These are phyloP conservation scores for Timema podura DNA, from an alignment of 2,888 invertebrate species.

Conservation along the genomic window DNA sequence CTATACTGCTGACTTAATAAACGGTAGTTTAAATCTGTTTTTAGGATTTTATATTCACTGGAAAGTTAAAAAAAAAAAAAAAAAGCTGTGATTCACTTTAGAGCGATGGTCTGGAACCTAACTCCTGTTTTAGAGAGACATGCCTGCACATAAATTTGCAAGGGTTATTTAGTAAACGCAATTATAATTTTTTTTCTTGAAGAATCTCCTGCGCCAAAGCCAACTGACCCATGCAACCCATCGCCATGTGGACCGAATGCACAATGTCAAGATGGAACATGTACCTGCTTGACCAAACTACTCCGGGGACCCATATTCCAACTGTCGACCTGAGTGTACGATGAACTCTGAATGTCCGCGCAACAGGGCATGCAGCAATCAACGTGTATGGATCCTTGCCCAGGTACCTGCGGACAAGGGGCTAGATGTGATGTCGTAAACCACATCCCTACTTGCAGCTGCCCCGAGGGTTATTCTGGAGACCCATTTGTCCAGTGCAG, in stretches of 20 bases:
- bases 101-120: no score
- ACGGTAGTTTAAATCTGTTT: no score
- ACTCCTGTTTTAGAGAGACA: no score
- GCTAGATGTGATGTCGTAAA: conserved; percentile 54
- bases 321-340: conserved; percentile 73
- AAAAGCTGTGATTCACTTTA: no score
- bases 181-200: conserved; percentile 51
- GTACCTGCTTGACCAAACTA: conserved; percentile 67
- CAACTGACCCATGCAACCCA: conserved; percentile 59
- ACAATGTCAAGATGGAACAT: conserved; percentile 57
- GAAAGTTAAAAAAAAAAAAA: no score
- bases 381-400: conserved; percentile 69
- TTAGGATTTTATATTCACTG: no score
- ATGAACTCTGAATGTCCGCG: conserved; percentile 67
- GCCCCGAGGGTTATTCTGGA: conserved; percentile 52
- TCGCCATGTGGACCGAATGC: conserved; percentile 65
- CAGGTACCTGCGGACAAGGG: conserved; percentile 53
- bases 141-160: no score
- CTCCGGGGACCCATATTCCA: conserved; percentile 63
- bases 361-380: conserved; percentile 67
- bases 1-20: no score
- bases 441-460: conserved; percentile 57
- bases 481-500: conserved; percentile 38
- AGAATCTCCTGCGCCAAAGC: conserved; percentile 45
- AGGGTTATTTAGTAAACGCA: no score